Base-by-base conservation (phyloP, 2,797 vertebrate genomes). In the Macroramphosus scolopax region DNA sequence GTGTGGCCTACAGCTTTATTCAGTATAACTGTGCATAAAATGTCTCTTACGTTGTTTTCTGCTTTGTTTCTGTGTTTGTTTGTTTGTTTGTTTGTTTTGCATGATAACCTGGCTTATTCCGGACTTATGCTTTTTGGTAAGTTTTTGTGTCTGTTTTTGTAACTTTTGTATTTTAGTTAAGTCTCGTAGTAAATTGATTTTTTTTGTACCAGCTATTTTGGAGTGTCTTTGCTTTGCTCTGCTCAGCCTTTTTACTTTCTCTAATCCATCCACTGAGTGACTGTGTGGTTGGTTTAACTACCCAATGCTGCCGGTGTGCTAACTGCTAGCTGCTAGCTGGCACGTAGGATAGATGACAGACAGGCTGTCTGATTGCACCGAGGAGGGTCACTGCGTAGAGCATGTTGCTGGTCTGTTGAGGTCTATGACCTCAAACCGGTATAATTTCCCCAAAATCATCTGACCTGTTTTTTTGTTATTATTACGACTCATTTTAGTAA, bases 111-210 rank as follows among this genome's bases (percentile, higher is more conserved):
- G 95, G 93, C 96, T 95, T 96, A 94, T 95, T 90, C 94, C 94
- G 95, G 96, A 97, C 95, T 86, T 97, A 92, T 98, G 94, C 94
- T 97, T 96, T 95, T 97, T 98, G 96, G 96, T 99, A 98, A 99
- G 96, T 99, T 96, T 80, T 87, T 91, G 88, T 94, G 82, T 77
- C 79, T 95, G 93, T 97, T 95, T 42, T 80, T 88, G 71, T 80
- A 43, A 68, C 26, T 95, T 94, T 66, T 86, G 35, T 72, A 70
- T 78, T 85, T 88, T 39, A 75, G 65, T 88, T 87, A 22, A 47
- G 68, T 82, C 83, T 53, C 54, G 64, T 62, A 42, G 30, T 15
- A 28, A 38, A 56, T 57, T 60, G 13, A n/a, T 40, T 58, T 43
- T 62, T 68, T 71, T 65, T 65, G 39, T 12, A 72, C n/a, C n/a